Evolutionary conservation across 2,797 vertebrate genomes (phyloP), one percentile per base, ranked within the genome.

Genomic region (Tapera naevia): DNA sequence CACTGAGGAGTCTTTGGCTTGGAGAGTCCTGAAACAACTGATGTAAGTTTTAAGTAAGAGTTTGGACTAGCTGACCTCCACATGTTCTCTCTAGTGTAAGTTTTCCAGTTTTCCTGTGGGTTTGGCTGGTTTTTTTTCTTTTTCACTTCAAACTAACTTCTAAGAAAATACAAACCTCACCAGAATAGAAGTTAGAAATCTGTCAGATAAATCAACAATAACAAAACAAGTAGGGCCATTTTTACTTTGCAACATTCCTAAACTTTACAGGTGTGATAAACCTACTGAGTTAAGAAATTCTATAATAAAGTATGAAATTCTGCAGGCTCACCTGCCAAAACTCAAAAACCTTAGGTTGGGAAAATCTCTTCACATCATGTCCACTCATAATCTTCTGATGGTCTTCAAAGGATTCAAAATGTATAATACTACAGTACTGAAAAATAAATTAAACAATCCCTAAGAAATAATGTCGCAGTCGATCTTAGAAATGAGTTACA

Each of bases 311-410:
- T 5, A 6, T 53, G 11, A 19, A 50, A 58, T 45, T 45, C 35
- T 64, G 22, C 39, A 74, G 39, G 54, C 15, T 22, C 30, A 56
- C 19, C 17, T 71, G 35, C 27, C 19, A 71, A 62, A 78, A 17
- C 21, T 17, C 21, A 13, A 12, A 80, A 71, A 28, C 9, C 15
- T 41, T 67, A 28, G 5, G 7, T 7, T 78, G 70, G 39, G 28
- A 25, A 75, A 1, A 18, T 67, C 4, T 17, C 9, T 33, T 27
- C 23, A 17, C 0, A 0, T 61, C 1, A 1, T 12, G 25, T 69
- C 60, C 33, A 82, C 10, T 11, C 8, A 3, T 28, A 46, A 27
- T 58, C 14, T 33, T 66, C 32, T 80, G 27, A 17, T 73, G 10
- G 22, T 56, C 48, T 58, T 71, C 18, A 66, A 37, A 30, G 4